These are phyloP conservation scores for Polyergus mexicanus DNA, from an alignment of 1,140 invertebrate genomes.

Conservation along the genomic window DNA sequence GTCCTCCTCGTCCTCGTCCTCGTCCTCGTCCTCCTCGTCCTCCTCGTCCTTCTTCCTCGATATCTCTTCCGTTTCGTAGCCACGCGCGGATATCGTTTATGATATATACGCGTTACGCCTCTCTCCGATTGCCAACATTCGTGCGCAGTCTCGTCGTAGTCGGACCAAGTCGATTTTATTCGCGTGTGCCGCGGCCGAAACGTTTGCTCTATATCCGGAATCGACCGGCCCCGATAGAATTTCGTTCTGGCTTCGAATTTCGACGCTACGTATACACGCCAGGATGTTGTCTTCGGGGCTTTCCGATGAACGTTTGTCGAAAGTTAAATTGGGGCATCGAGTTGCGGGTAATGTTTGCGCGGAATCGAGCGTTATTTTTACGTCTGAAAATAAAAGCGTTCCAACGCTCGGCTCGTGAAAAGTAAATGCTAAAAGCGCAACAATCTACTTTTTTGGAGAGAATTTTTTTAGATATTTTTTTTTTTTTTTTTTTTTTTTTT, in stretches of 20 bases:
- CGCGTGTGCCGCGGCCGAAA: neutral
- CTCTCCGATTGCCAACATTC: neutral
- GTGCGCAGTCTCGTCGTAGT: neutral
- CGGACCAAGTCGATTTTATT: slow-evolving; percentile 17
- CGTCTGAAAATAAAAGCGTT: no score
- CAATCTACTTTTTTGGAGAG: neutral
- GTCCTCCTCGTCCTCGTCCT: neutral
- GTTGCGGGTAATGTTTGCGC: no score
- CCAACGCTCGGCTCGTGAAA: no score
- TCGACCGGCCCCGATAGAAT: slow-evolving; percentile 21
- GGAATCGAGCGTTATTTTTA: no score
- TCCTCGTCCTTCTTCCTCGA: neutral
- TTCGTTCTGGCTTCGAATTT: slow-evolving; percentile 4
- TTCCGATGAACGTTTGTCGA: neutral
- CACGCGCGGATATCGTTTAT: slow-evolving; percentile 30
- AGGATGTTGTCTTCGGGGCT: slow-evolving; percentile 1
- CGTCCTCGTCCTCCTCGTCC: neutral
- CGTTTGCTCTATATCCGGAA: slow-evolving; percentile 20
- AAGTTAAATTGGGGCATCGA: neutral
- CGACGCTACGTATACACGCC: neutral
- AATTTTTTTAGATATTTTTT: no score
- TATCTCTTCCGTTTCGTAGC: slow-evolving; percentile 11
- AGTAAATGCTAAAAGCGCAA: no score
- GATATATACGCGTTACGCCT: neutral
- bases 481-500: neutral